These are phyloP conservation scores for Melanotaenia nigrans DNA, from an alignment of 2,797 vertebrate genomes.

Conservation along the genomic window DNA sequence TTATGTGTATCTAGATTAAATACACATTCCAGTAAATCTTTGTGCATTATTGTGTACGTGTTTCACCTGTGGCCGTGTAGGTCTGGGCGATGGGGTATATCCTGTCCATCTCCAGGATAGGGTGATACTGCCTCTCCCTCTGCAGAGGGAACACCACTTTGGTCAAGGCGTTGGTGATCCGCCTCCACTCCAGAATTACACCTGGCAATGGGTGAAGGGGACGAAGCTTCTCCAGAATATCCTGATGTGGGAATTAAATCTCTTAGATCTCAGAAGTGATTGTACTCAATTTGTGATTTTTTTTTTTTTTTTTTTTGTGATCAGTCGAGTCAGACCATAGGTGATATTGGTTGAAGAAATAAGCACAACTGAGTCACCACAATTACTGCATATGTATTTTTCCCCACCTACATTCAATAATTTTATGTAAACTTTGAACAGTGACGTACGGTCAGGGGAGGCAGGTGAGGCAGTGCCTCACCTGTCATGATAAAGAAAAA, in stretches of 20 bases:
- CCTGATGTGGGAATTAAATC: constrained; percentile 73
- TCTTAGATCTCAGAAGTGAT: background rate
- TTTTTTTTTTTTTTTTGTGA: too few species aligned
- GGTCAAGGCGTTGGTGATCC: constrained; percentile 94
- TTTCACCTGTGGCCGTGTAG: constrained; percentile 93
- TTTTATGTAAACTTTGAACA: too few species aligned
- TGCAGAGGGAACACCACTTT: constrained; percentile 97
- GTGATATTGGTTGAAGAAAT: too few species aligned
- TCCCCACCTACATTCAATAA: too few species aligned
- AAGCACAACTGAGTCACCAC: too few species aligned
- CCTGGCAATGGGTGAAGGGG: constrained; percentile 90
- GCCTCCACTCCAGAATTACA: constrained; percentile 96
- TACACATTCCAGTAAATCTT: background rate
- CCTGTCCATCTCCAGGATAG: constrained; percentile 91
- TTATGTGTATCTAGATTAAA: background rate
- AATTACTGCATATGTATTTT: too few species aligned
- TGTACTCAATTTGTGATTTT: background rate
- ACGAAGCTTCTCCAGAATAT: constrained; percentile 92
- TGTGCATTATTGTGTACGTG: constrained; percentile 3
- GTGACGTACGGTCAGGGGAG: too few species aligned
- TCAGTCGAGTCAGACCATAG: too few species aligned
- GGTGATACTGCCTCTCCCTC: constrained; percentile 87
- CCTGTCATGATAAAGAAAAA: too few species aligned
- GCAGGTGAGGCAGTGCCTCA: too few species aligned
- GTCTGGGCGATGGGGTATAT: constrained; percentile 92